Conservation (phyloP, 64 coral and sea anemone species). For the Pachyseris speciosa region DNA sequence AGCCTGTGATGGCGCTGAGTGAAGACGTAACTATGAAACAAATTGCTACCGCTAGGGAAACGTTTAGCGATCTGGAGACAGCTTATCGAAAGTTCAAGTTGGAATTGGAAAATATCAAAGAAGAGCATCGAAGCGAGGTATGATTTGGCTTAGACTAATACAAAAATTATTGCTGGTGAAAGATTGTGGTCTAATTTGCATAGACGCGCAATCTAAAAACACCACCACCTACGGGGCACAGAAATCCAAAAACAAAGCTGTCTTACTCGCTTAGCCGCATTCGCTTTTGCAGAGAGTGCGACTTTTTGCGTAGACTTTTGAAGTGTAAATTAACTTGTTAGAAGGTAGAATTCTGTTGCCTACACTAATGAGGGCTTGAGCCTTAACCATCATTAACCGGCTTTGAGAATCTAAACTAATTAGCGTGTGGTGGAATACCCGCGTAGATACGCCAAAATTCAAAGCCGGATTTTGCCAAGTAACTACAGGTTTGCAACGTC, state of each 20-base stretch:
- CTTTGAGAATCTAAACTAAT: neutral
- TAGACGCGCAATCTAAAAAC: conserved; percentile 12
- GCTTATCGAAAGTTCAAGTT: conserved; percentile 91
- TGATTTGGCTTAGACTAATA: neutral
- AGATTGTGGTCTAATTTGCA: conserved; percentile 20
- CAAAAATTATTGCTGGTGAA: neutral
- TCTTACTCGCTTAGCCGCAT: neutral
- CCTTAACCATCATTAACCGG: neutral
- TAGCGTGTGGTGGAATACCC: neutral
- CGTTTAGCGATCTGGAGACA: conserved; percentile 82
- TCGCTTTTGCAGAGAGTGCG: neutral
- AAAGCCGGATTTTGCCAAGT: neutral
- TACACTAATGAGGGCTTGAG: neutral
- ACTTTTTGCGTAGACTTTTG: neutral
- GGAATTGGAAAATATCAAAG: conserved; percentile 81
- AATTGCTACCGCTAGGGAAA: conserved; percentile 79
- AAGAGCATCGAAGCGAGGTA: conserved; percentile 91
- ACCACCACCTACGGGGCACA: neutral
- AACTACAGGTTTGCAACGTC: neutral
- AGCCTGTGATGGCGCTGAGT: neutral
- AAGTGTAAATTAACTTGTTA: neutral
- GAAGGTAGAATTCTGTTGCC: neutral
- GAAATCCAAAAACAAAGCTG: neutral
- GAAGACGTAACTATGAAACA: conserved; percentile 85
- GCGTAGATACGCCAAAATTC: neutral